phyloP scores from a whole-genome alignment of 1,140 invertebrate genomes.

The Dufourea novaeangliae region DNA sequence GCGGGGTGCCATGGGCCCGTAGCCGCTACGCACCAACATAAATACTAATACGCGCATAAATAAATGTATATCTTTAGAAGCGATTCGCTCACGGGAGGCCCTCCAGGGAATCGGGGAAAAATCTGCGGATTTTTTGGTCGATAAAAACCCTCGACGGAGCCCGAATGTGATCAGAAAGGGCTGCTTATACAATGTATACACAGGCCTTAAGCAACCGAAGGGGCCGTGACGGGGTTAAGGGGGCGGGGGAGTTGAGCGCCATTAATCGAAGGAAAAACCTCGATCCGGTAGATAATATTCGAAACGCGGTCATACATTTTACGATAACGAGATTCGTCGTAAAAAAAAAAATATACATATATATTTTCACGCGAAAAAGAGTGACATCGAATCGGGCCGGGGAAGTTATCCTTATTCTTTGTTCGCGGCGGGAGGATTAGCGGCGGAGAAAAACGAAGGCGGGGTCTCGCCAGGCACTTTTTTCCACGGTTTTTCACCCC shows the following conservation, averaged over 20 bases:
- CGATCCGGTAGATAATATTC: no score
- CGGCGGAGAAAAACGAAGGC: no score
- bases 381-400: constrained; percentile 8
- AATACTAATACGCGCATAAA: constrained; percentile 71
- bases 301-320: no score
- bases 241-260: neutral
- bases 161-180: neutral
- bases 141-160: neutral
- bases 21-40: constrained; percentile 60
- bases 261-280: constrained; percentile 33
- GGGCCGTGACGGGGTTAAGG: no score
- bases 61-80: constrained; percentile 67
- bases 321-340: constrained; percentile 16
- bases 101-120: constrained; percentile 36
- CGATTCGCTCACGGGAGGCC: constrained; percentile 30
- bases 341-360: no score
- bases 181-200: no score
- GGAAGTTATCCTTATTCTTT: no score
- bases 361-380: constrained; percentile 14
- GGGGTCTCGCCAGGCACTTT: neutral
- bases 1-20: constrained; percentile 68
- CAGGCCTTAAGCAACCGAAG: no score
- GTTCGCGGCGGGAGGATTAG: neutral
- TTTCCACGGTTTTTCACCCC: constrained; percentile 36
- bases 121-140: constrained; percentile 29